Conservation (phyloP, 2,113 vertebrate genomes). For the Pogonocichla stellata region DNA sequence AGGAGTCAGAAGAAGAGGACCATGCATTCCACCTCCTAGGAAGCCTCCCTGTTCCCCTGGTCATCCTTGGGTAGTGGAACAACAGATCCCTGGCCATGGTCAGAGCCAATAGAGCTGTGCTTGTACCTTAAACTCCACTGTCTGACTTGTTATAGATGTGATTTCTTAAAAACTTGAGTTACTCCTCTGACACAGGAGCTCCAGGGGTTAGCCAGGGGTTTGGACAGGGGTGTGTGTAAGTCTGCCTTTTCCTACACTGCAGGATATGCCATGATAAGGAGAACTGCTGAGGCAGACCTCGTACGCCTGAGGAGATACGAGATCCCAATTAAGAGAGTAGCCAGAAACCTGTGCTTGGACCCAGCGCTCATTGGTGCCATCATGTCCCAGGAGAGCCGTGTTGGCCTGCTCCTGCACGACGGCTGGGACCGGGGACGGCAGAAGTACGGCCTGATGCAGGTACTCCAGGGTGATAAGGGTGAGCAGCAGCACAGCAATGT, state of each 20-base stretch:
- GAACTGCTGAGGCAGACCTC: conserved; percentile 66
- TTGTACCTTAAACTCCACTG: background rate
- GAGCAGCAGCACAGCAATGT: background rate
- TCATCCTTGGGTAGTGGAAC: background rate
- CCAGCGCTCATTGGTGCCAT: conserved; percentile 76
- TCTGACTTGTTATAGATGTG: fast-evolving
- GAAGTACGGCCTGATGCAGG: conserved; percentile 75
- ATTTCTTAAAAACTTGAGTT: background rate
- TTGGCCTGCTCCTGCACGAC: conserved; percentile 10
- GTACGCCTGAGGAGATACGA: conserved; percentile 63
- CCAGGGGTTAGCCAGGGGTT: background rate
- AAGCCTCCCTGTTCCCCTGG: background rate
- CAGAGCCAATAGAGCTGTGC: background rate
- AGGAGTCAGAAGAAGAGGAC: background rate
- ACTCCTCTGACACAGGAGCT: background rate
- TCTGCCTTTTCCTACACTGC: background rate
- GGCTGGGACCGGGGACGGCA: conserved; percentile 57
- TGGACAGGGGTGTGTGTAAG: background rate
- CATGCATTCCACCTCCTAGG: background rate
- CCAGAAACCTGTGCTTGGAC: conserved; percentile 70
- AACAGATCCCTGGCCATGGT: background rate
- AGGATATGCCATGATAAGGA: conserved; percentile 69
- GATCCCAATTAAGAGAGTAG: conserved; percentile 54
- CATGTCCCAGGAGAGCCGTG: conserved; percentile 76
- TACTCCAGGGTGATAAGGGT: background rate